phyloP scores from a whole-genome alignment of 2,113 vertebrate species.

The Rhegmatorhina hoffmannsi region DNA sequence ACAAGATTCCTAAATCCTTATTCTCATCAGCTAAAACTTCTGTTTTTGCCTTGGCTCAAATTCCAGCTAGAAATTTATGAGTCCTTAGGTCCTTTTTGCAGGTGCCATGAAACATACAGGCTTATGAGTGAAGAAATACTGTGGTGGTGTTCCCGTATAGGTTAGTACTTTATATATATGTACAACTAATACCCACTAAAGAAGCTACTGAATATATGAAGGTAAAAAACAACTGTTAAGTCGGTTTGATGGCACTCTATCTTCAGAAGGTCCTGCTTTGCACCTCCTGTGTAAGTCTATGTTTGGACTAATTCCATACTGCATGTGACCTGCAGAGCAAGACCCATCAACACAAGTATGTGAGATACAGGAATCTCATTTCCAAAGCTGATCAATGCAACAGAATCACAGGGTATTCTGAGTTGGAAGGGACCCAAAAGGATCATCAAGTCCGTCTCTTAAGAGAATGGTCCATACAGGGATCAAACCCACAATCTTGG shows the following conservation, averaged over 20 bases:
- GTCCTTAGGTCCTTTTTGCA: neutral
- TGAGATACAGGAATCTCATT: neutral
- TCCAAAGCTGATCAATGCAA: neutral
- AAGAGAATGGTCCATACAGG: neutral
- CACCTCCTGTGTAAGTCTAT: neutral
- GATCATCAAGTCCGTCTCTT: neutral
- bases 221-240: neutral
- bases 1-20: constrained; percentile 16
- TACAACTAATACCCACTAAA: neutral
- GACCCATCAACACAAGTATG: neutral
- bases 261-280: neutral
- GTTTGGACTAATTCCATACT: neutral
- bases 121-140: neutral
- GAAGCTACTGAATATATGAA: neutral
- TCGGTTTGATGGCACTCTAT: neutral
- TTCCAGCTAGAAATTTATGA: neutral
- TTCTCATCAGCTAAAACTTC: constrained; percentile 1
- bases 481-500: neutral
- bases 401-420: neutral
- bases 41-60: constrained; percentile 17
- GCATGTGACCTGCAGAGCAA: neutral
- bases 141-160: neutral
- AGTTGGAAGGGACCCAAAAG: neutral
- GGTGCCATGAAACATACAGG: neutral
- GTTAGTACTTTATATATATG: neutral